Base-by-base conservation (phyloP, 2,113 vertebrate species). In the Python bivittatus region DNA sequence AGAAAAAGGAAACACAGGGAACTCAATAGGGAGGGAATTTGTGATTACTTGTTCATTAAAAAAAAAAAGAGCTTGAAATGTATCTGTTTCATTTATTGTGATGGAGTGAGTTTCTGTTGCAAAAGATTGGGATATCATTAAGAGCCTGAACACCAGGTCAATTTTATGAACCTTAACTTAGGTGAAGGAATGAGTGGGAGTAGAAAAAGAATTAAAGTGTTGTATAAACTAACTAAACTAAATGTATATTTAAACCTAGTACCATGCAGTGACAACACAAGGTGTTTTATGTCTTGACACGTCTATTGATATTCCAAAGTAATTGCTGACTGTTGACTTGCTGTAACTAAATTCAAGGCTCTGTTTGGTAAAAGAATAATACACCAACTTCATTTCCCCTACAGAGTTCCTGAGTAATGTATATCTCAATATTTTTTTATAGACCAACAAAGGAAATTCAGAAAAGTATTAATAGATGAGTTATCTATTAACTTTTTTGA, bases 11-110 rank as follows among this genome's bases (percentile, higher is more conserved):
- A 85, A 89, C n/a, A 89, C 29, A 25, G 57, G 29, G 22, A 89
- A 85, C 89, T 92, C 91, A 92, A 89, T 64, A 92, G 87, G 91
- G 88, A 92, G 89, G 84, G 88, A 64, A 89, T 79, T 84, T 44
- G 72, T 92, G 84, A 92, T 91, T 91, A 91, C 91, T 91, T 87
- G 91, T 89, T 92, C 72, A 92, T 92, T 79, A 92, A 88, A 92
- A 92, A 88, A 92, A 92, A 6, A 48, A 85, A 61, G 72, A 92
- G 84, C 87, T 92, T 92, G 87, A 92, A 92, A 92, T 92, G 53
- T 92, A 92, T 92, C 91, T 92, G 87, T 92, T 79, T 92, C 72
- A 84, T 92, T 92, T 92, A 57, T 64, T 92, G 87, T 92, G 87
- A 92, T 84, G 87, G 87, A 92, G 72, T 85, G 87, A 92, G 79